Conservation (phyloP, 2,113 vertebrate genomes). For the Aphyosemion australe region DNA sequence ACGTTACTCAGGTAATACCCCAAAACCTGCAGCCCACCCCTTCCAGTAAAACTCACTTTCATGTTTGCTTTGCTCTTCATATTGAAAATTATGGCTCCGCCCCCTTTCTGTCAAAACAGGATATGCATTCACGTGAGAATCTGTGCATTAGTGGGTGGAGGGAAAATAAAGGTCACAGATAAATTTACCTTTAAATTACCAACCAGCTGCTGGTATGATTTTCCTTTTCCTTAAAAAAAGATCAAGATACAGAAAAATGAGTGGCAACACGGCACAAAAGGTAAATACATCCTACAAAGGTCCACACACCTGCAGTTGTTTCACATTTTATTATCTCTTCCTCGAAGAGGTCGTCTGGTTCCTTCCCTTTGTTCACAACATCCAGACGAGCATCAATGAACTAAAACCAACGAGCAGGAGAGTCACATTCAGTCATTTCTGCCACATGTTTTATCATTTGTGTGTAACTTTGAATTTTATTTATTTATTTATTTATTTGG, state of each 20-base stretch:
- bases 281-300: not conserved
- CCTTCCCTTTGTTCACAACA: conserved; percentile 81
- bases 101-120: conserved; percentile 82
- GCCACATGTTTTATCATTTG: not conserved
- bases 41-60: conserved; percentile 72
- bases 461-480: no score
- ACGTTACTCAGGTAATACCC: not conserved
- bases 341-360: conserved; percentile 87
- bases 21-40: not conserved
- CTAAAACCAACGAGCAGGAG: conserved; percentile 56
- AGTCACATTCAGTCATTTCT: not conserved
- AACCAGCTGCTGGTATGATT: conserved; percentile 86
- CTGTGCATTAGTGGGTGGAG: not conserved
- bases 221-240: conserved; percentile 72
- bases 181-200: conserved; percentile 85
- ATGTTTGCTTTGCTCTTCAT: conserved; percentile 86
- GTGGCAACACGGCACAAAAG: not conserved
- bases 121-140: not conserved
- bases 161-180: not conserved
- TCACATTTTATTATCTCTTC: conserved; percentile 81
- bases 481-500: no score
- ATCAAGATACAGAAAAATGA: not conserved
- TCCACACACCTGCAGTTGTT: conserved; percentile 76
- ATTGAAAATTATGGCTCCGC: conserved; percentile 85
- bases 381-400: conserved; percentile 87